Evolutionary conservation across 2,113 vertebrate species (phyloP).

Genomic region (Pongo abelii): DNA sequence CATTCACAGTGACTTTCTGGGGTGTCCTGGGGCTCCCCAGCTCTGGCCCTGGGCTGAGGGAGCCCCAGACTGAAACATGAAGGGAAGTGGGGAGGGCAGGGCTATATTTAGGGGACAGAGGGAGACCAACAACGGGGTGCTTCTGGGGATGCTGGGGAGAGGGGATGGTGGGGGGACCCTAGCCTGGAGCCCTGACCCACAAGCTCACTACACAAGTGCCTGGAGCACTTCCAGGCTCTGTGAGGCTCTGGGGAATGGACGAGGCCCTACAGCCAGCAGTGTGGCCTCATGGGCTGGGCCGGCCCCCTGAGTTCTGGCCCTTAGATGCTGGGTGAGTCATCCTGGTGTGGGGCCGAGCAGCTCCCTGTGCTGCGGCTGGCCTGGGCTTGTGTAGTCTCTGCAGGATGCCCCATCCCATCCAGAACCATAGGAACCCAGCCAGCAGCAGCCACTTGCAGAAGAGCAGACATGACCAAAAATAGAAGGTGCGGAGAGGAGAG

Average conservation of each 20-base stretch:
- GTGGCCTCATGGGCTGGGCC: not conserved
- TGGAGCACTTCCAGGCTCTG: not conserved
- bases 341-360: too few relatives aligned
- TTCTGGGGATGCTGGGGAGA: not conserved
- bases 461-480: not conserved
- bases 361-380: fast-evolving
- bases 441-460: not conserved
- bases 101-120: not conserved
- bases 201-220: too few relatives aligned
- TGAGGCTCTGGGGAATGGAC: not conserved
- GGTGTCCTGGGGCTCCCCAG: not conserved
- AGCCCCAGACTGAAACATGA: not conserved
- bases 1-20: not conserved
- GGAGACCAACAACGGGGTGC: not conserved
- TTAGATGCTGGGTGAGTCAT: not conserved
- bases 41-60: not conserved
- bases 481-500: not conserved
- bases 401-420: not conserved
- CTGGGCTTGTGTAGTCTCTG: not conserved
- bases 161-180: too few relatives aligned
- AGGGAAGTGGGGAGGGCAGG: not conserved
- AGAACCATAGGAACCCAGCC: not conserved
- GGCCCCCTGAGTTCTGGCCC: not conserved
- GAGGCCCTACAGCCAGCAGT: too few relatives aligned
- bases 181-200: not conserved